Base-by-base conservation (phyloP, 2,888 invertebrate species). In the Schizotus pectinicornis region DNA sequence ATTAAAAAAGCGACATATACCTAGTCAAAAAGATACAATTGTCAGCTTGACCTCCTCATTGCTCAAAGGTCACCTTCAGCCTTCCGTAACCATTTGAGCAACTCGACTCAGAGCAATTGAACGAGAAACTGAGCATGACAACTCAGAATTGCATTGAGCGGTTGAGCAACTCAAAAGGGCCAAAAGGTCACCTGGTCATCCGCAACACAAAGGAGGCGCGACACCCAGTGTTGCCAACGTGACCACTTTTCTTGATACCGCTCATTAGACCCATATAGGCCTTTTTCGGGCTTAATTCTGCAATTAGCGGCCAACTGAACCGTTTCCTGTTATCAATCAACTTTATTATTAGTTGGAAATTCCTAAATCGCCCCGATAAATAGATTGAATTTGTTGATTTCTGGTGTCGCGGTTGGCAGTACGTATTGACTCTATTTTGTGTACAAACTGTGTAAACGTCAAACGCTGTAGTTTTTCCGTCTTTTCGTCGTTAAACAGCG, bases 401-500 rank as follows among this genome's bases (percentile, higher is more conserved):
- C 32, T 1, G 3, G 14, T 7, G 35, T 34, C 30, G 3, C 12
- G 14, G 46, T 54, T 54, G 54, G 54, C 41, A 47, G 31, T 31
- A 11, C 36, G 7, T 46, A 46, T 47, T 46, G 47, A 47, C 54
- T 41, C 41, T 47, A 13, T 41, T 47, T 54, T 54, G 54, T 54
- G 54, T 54, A 54, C 47, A 54, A 41, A 34, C 9, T 34, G 13
- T 11, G 13, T 42, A 32, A 13, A 47, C 14, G 47, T 54, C 54
- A 47, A 30, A 41, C 31, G 6, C 37, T 32, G 32, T 38, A 9
- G 36, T 14, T 8, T 12, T 2, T 37, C 37, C 2, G 33, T 32
- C 13, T 12, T 34, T 42, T 42, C 38, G 34, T 22, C 3, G 9
- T 7, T 13, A 11, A 39, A 39, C 38, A 39, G 43, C 32, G 14